Conservation (phyloP, 2,797 vertebrate genomes). For the Spondyliosoma cantharus region DNA sequence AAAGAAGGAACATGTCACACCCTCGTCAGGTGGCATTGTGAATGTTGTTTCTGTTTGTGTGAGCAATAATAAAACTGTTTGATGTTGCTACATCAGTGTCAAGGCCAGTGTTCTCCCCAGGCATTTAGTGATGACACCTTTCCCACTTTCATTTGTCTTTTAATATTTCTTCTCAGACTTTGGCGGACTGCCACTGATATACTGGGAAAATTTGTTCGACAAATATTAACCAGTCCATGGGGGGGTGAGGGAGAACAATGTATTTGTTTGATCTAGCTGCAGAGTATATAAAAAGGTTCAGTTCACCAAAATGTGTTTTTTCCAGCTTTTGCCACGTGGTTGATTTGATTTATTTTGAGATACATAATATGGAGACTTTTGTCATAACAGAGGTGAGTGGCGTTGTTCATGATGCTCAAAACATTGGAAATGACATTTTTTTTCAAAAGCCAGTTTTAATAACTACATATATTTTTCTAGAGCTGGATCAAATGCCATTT, state of each 20-base stretch:
- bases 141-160: conserved; percentile 73
- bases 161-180: conserved; percentile 73
- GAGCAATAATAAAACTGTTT: conserved; percentile 69
- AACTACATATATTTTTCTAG: no score
- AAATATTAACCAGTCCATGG: conserved; percentile 50
- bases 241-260: conserved; percentile 10
- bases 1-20: conserved; percentile 68
- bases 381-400: background rate
- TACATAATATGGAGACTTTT: background rate
- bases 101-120: conserved; percentile 55
- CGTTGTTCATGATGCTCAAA: background rate
- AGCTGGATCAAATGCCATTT: no score
- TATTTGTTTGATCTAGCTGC: conserved; percentile 26
- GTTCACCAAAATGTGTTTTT: background rate
- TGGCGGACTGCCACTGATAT: conserved; percentile 61
- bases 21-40: conserved; percentile 59
- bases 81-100: conserved; percentile 73
- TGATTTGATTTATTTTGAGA: background rate
- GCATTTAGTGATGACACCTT: conserved; percentile 59
- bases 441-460: background rate
- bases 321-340: background rate
- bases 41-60: conserved; percentile 70
- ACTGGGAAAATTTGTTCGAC: conserved; percentile 58
- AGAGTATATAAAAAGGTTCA: conserved; percentile 28
- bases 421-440: background rate